These are phyloP conservation scores for Lordiphosa fenestrarum DNA, from an alignment of 2,888 invertebrate genomes.

Conservation along the genomic window DNA sequence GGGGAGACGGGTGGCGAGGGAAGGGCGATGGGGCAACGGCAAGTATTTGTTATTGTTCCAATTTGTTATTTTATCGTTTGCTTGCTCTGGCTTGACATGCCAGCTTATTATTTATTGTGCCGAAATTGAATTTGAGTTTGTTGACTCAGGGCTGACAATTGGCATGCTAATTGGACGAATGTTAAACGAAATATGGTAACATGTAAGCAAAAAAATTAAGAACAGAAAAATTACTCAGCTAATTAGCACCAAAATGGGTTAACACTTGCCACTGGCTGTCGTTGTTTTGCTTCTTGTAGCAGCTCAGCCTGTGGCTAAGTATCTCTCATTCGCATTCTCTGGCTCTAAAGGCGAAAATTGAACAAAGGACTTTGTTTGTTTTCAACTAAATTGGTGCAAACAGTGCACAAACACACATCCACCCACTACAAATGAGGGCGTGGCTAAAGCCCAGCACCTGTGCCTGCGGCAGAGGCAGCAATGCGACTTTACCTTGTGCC, in stretches of 20 bases:
- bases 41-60: slow-evolving; percentile 35
- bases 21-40: slow-evolving; percentile 15
- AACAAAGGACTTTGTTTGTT: slow-evolving; percentile 75
- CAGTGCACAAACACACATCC: slow-evolving; percentile 50
- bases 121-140: slow-evolving; percentile 67
- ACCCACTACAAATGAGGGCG: slow-evolving; percentile 22
- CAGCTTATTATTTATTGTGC: slow-evolving; percentile 64
- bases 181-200: slow-evolving; percentile 5
- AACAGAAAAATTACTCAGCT: slow-evolving; percentile 65
- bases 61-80: slow-evolving; percentile 24
- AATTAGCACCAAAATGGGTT: slow-evolving; percentile 66
- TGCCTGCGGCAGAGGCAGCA: slow-evolving; percentile 40
- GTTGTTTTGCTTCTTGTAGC: slow-evolving; percentile 23
- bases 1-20: slow-evolving; percentile 1
- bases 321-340: slow-evolving; percentile 22
- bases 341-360: slow-evolving; percentile 66
- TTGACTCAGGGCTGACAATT: slow-evolving; percentile 46
- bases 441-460: slow-evolving; percentile 21
- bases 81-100: slow-evolving; percentile 35
- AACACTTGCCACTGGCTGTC: slow-evolving; percentile 56
- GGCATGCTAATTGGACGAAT: slow-evolving; percentile 53
- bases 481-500: slow-evolving; percentile 68
- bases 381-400: slow-evolving; percentile 76
- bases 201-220: slow-evolving; percentile 54
- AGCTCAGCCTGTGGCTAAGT: slow-evolving; percentile 56